Base-by-base conservation (phyloP, 2,797 vertebrate species). In the Kryptolebias ocellatus region DNA sequence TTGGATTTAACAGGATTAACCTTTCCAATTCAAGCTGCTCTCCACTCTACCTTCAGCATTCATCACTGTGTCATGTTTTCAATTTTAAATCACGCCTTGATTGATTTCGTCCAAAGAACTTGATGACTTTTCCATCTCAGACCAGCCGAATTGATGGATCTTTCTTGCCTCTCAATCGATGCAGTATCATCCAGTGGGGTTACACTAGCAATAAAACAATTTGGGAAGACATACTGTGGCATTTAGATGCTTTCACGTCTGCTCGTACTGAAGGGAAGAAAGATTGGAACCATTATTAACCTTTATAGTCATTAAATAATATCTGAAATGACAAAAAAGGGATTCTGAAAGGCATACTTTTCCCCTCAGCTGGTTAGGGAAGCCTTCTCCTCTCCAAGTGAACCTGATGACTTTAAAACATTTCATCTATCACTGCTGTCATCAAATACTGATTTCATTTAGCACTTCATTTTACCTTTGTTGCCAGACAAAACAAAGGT, bases 41-140 rank as follows among this genome's bases (percentile, higher is more conserved):
- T 20, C 51, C 9, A 7, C 34, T 74, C 45, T 16, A 24, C 51
- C 66, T 34, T 54, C 4, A 37, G 52, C n/a, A 76, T 85, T 53
- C 70, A 86, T 90, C 86, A 83, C 61, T 2, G 29, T 65, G 79
- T 76, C 79, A 65, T 42, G 73, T 79, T 76, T 90, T 70, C 73
- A 67, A 57, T 73, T 82, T 77, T 15, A 65, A 83, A 84, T 74
- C 50, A 67, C 54, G 61, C 37, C 1, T 1, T 72, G 80, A 87
- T 85, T 80, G 84, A 89, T 86, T 72, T 51, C 55, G 64, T 67
- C 62, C 27, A 3, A 67, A 49, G 31, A 66, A 64, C 44, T 63
- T 55, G 67, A 72, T 76, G 79, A 80, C 75, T 71, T 75, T 73
- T 39, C 28, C 56, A n/a, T 60, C 67, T 42, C n/a, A 5, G 53